Conservation (phyloP, 2,888 invertebrate species). For the Oscheius sp. region DNA sequence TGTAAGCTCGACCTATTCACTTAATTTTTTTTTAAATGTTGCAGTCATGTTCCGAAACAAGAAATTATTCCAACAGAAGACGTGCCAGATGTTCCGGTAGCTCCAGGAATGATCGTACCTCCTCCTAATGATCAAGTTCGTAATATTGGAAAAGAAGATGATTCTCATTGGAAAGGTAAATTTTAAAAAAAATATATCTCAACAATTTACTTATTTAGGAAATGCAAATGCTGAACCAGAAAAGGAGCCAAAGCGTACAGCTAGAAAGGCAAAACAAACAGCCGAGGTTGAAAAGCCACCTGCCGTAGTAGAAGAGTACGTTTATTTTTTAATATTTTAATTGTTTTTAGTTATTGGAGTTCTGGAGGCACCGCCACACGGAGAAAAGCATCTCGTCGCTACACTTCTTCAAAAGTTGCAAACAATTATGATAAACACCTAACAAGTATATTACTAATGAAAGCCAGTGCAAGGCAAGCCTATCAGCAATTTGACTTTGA, state of each 20-base stretch:
- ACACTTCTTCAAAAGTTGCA: neutral
- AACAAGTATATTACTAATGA: neutral
- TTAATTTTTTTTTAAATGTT: neutral
- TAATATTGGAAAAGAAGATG: constrained; percentile 27
- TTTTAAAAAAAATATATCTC: too few species aligned
- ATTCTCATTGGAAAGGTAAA: constrained; percentile 32
- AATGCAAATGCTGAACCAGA: constrained; percentile 13
- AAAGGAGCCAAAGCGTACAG: constrained; percentile 2
- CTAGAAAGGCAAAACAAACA: constrained; percentile 30
- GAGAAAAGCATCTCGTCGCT: neutral
- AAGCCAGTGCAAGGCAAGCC: neutral
- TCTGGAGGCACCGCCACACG: neutral
- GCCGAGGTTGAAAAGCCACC: neutral
- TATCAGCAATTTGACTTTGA: neutral
- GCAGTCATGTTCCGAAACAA: neutral
- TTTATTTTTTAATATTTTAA: neutral
- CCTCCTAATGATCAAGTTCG: neutral
- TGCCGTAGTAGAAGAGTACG: constrained; percentile 2
- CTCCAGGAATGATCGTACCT: neutral
- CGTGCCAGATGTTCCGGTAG: constrained; percentile 21
- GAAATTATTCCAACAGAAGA: constrained; percentile 14
- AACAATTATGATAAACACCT: neutral
- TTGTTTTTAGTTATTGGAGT: constrained; percentile 8
- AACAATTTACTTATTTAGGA: neutral
- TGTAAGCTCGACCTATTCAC: neutral